Conservation (phyloP, 2,888 invertebrate species). For the Pseudococcus longispinus region DNA sequence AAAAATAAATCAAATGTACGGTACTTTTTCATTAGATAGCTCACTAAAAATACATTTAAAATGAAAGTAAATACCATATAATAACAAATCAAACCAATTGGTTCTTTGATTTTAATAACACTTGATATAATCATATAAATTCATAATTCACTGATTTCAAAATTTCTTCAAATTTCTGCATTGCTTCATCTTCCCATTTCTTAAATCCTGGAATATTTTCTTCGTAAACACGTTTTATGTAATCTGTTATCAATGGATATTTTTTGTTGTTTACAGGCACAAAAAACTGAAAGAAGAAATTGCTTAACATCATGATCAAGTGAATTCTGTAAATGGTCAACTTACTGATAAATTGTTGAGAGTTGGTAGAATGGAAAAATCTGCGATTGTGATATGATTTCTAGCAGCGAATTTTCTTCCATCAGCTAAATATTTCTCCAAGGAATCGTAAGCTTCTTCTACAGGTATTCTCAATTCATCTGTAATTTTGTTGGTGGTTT, state of each 20-base stretch:
- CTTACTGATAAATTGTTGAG: not conserved
- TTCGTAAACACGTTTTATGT: not conserved
- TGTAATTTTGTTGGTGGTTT: not conserved
- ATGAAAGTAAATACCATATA: no score
- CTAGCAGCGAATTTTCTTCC: not conserved
- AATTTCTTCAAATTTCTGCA: not conserved
- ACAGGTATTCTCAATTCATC: not conserved
- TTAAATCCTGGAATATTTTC: not conserved
- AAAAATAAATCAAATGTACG: no score
- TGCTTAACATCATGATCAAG: not conserved
- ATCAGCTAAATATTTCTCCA: not conserved
- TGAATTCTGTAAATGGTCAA: not conserved
- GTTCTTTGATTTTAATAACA: no score
- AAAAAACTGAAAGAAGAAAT: not conserved
- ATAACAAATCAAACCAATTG: no score
- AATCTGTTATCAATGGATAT: not conserved
- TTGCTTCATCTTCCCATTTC: not conserved
- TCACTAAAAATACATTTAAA: no score
- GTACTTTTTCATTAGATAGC: no score
- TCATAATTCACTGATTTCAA: not conserved
- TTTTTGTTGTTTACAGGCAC: not conserved
- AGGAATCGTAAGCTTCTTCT: not conserved
- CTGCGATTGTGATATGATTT: conserved; percentile 21
- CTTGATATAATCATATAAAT: not conserved
- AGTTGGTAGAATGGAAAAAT: conserved; percentile 9